phyloP scores from a whole-genome alignment of 2,797 vertebrate species.

The Vipera ursinii region DNA sequence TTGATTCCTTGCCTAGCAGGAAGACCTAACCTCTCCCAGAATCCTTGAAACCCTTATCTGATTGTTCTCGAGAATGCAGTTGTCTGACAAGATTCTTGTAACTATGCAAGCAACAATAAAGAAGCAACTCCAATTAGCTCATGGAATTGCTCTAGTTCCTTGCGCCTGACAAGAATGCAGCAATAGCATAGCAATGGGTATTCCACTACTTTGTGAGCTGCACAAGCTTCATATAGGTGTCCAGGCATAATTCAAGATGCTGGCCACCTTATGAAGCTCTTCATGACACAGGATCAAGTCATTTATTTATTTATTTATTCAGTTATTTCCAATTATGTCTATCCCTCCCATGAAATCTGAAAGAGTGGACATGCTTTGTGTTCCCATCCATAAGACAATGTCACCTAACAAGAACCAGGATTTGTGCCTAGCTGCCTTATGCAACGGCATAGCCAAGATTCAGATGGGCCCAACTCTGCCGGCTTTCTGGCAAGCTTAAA shows the following conservation, averaged over 20 bases:
- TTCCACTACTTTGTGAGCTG: not conserved
- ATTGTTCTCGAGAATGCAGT: no score
- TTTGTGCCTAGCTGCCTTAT: not conserved
- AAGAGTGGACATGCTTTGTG: not conserved
- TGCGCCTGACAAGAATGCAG: not conserved
- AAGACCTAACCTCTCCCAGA: no score
- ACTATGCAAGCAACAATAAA: no score
- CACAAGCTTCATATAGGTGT: not conserved
- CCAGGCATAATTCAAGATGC: not conserved
- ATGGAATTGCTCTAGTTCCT: no score
- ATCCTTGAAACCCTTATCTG: no score
- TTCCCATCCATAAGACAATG: not conserved
- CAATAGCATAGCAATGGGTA: not conserved
- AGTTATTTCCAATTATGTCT: not conserved
- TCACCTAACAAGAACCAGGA: not conserved
- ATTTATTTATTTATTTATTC: not conserved
- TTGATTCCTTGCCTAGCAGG: no score
- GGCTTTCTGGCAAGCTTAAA: not conserved
- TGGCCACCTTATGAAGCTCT: not conserved
- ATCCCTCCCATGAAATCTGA: not conserved
- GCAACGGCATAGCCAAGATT: not conserved
- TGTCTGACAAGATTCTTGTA: no score
- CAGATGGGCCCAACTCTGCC: not conserved
- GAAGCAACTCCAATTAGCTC: no score
- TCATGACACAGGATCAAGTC: not conserved